These are phyloP conservation scores for Corythornis leucogaster DNA, from an alignment of 2,797 vertebrate species.

Conservation along the genomic window DNA sequence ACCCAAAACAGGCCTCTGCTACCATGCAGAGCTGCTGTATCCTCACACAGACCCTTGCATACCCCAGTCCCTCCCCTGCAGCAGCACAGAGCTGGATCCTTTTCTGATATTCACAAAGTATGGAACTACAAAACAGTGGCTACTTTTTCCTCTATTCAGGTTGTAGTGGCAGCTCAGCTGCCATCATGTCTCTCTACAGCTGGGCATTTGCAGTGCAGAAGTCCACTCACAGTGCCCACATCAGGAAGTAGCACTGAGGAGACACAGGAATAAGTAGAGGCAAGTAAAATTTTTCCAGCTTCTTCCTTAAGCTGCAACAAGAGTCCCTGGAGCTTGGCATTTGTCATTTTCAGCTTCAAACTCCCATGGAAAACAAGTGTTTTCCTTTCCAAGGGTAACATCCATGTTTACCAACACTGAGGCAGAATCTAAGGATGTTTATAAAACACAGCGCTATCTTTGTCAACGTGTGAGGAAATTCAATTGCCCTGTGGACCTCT, in stretches of 20 bases:
- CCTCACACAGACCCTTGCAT: neutral
- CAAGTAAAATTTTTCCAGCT: neutral
- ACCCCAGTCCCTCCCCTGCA: neutral
- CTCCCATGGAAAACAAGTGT: neutral
- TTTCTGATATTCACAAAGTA: neutral
- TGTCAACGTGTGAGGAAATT: neutral
- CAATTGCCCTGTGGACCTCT: neutral
- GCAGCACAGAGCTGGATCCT: neutral
- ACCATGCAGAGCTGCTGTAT: neutral
- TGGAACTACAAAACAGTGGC: neutral
- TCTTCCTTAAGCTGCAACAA: neutral
- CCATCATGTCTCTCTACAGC: neutral
- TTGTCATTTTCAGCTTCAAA: neutral
- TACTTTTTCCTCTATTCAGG: neutral
- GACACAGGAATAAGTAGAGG: neutral
- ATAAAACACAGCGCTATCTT: neutral
- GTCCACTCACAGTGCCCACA: rapidly evolving
- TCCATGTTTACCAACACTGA: neutral
- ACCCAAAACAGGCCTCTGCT: neutral
- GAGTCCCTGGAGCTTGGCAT: neutral
- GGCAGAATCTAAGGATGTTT: neutral
- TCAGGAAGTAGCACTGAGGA: rapidly evolving
- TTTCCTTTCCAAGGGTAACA: neutral
- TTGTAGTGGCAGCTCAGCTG: neutral
- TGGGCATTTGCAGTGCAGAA: neutral